Conservation (phyloP, 2,113 vertebrate genomes). For the Spea multiplicata region DNA sequence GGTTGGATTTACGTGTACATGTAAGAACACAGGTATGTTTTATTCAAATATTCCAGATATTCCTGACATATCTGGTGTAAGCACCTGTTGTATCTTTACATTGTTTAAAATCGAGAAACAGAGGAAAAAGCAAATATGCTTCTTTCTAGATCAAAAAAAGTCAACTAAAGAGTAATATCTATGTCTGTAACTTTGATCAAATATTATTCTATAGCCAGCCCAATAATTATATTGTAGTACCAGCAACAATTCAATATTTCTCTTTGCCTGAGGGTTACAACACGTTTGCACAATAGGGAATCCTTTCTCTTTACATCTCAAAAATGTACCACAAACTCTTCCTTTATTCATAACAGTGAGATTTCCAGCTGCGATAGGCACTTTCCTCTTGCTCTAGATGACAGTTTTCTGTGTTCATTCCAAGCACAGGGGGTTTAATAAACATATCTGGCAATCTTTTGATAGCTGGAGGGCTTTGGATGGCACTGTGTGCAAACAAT, state of each 20-base stretch:
- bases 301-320: slow-evolving; percentile 77
- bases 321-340: slow-evolving; percentile 80
- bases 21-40: too few species aligned
- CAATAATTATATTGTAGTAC: slow-evolving; percentile 74
- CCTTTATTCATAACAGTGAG: slow-evolving; percentile 83
- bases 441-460: slow-evolving; percentile 96
- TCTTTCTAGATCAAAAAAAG: background rate
- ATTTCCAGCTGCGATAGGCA: slow-evolving; percentile 87
- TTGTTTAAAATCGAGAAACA: background rate
- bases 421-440: slow-evolving; percentile 88
- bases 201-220: slow-evolving; percentile 63
- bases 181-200: slow-evolving; percentile 2
- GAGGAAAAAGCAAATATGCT: background rate
- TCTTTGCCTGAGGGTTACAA: slow-evolving; percentile 72
- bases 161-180: slow-evolving; percentile 1
- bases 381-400: slow-evolving; percentile 79
- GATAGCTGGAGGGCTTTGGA: slow-evolving; percentile 82
- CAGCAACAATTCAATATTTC: slow-evolving; percentile 77
- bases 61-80: too few species aligned
- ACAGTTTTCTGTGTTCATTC: slow-evolving; percentile 87
- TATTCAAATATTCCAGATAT: too few species aligned
- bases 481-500: slow-evolving; percentile 92
- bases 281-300: slow-evolving; percentile 84
- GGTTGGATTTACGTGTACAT: too few species aligned
- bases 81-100: background rate